A percentile compares a stretch with the other conserved stretches of the same genome.
phyloP scores from a whole-genome alignment of 2,888 invertebrate genomes.

The Trachelus iudaicus region DNA sequence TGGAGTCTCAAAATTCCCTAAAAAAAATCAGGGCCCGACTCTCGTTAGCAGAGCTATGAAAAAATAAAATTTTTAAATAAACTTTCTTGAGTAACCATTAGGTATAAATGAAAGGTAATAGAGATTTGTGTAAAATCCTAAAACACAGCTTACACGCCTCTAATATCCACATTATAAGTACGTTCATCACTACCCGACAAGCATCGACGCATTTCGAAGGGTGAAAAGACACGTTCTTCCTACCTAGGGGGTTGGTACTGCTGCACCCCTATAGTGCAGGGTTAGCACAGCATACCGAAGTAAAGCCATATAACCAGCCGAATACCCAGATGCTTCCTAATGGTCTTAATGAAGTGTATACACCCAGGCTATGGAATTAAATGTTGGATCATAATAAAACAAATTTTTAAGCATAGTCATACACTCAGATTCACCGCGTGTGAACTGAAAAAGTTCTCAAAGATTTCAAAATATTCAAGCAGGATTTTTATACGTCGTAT shows the following conservation, averaged over 20 bases:
- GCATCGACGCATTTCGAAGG: constrained; percentile 14
- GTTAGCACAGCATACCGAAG: background rate
- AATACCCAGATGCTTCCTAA: constrained; percentile 58
- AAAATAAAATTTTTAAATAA: background rate
- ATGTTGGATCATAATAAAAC: constrained; percentile 53
- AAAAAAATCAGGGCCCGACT: background rate
- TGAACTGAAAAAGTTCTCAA: constrained; percentile 42
- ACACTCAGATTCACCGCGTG: constrained; percentile 65
- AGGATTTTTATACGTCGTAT: background rate
- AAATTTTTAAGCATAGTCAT: constrained; percentile 65
- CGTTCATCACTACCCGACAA: constrained; percentile 14
- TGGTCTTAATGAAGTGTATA: constrained; percentile 65
- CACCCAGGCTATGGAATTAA: constrained; percentile 49
- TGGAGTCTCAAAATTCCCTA: background rate
- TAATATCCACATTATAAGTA: background rate
- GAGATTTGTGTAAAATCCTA: background rate
- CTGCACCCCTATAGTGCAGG: background rate
- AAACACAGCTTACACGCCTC: background rate
- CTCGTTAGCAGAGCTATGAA: background rate
- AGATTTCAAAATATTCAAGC: background rate
- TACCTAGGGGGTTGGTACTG: constrained; percentile 4
- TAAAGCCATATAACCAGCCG: constrained; percentile 13
- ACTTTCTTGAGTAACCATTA: background rate
- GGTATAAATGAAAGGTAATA: background rate
- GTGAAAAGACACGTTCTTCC: constrained; percentile 15